These are phyloP conservation scores for Seira sanloemensis DNA, from an alignment of 2,888 invertebrate genomes.

Conservation along the genomic window DNA sequence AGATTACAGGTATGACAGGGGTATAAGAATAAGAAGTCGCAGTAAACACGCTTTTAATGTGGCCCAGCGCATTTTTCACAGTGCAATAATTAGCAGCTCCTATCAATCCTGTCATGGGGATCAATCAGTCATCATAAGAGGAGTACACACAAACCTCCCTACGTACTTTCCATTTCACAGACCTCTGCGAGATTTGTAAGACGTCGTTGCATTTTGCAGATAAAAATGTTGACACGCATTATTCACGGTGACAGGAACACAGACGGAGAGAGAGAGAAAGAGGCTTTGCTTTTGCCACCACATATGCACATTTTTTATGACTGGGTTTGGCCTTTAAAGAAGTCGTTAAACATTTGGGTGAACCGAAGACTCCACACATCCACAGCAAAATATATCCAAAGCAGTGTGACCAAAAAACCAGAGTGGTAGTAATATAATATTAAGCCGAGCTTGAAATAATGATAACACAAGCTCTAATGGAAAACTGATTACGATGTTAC, in stretches of 20 bases:
- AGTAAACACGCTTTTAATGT: constrained; percentile 53
- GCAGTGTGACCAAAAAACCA: neutral
- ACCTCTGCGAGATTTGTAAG: constrained; percentile 10
- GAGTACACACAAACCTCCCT: neutral
- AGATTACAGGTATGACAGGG: too few species aligned
- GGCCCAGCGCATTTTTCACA: constrained; percentile 43
- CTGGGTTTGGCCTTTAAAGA: neutral
- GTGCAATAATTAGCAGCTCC: constrained; percentile 49
- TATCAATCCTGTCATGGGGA: constrained; percentile 50
- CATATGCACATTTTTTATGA: too few species aligned
- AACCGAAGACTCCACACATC: neutral
- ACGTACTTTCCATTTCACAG: neutral
- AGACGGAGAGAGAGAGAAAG: neutral
- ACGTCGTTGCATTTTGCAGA: constrained; percentile 6
- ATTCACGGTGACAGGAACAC: constrained; percentile 28
- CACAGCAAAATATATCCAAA: too few species aligned
- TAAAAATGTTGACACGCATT: constrained; percentile 20
- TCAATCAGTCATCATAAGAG: constrained; percentile 41
- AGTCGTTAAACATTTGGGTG: too few species aligned
- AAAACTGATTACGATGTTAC: constrained; percentile 30
- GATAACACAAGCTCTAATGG: neutral
- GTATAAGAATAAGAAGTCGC: constrained; percentile 24
- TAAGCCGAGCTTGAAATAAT: neutral
- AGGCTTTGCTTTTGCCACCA: too few species aligned
- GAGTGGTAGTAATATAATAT: too few species aligned